phyloP scores from a whole-genome alignment of 2,113 vertebrate genomes.

The Nettapus auritus region DNA sequence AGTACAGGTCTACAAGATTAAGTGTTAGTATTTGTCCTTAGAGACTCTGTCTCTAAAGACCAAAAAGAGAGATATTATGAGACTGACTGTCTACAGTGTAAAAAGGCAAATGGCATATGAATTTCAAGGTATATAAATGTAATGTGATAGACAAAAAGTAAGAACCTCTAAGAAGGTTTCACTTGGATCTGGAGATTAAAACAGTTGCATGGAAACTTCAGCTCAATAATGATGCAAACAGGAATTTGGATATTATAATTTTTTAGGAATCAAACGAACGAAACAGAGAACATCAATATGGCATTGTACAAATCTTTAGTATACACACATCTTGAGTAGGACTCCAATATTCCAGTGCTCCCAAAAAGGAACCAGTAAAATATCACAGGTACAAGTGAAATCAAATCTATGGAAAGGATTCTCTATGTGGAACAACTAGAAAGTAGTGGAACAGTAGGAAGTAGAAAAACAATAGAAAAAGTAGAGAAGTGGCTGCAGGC shows the following conservation, averaged over 20 bases:
- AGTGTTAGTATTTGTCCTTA: not conserved
- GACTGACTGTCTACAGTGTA: not conserved
- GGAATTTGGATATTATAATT: not conserved
- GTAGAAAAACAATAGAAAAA: not conserved
- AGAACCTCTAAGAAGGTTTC: not conserved
- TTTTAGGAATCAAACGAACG: not conserved
- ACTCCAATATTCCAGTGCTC: not conserved
- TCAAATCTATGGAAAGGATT: not conserved
- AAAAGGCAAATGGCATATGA: not conserved
- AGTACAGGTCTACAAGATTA: not conserved
- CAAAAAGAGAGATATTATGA: not conserved
- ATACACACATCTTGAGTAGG: not conserved
- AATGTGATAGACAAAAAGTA: not conserved
- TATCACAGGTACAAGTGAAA: not conserved
- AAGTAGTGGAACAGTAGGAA: too few species aligned
- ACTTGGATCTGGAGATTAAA: not conserved
- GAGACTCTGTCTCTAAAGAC: not conserved
- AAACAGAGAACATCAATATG: not conserved
- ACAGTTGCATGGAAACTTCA: not conserved
- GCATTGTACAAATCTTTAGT: not conserved
- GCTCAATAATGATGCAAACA: not conserved
- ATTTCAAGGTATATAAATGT: not conserved
- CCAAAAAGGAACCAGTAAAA: not conserved
- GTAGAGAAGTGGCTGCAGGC: not conserved
- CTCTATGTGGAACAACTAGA: too few species aligned